Percentiles rank a stretch among this genome's conserved stretches.
These are phyloP conservation scores for Araneus ventricosus DNA, from an alignment of 1,140 invertebrate species.

Conservation along the genomic window DNA sequence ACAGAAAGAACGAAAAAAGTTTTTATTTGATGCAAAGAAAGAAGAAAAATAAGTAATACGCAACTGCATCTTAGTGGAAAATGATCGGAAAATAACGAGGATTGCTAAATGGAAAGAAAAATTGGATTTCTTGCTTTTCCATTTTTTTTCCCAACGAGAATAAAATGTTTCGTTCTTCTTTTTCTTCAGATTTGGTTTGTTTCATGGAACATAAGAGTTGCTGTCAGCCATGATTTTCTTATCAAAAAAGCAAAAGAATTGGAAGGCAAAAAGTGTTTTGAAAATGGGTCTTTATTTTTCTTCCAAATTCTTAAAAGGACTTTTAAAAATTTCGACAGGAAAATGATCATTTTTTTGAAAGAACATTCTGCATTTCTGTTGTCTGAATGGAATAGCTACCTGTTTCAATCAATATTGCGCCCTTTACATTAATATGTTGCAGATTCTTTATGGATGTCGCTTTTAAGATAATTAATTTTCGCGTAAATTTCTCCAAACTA, in stretches of 20 bases:
- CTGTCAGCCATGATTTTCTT: not conserved
- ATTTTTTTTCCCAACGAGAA: not conserved
- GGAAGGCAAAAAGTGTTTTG: not conserved
- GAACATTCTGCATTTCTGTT: too few species aligned
- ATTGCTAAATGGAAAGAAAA: conserved; percentile 4
- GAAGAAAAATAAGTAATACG: not conserved
- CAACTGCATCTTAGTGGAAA: not conserved
- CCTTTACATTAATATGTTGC: too few species aligned
- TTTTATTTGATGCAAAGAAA: not conserved
- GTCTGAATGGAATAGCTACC: too few species aligned
- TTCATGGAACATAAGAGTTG: not conserved
- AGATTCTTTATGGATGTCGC: too few species aligned
- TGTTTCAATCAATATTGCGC: too few species aligned
- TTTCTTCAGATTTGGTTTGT: too few species aligned
- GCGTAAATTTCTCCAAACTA: too few species aligned
- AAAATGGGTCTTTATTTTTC: not conserved
- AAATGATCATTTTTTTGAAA: too few species aligned
- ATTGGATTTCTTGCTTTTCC: not conserved
- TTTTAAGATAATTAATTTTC: too few species aligned
- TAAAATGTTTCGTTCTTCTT: not conserved
- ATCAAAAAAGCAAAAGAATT: too few species aligned
- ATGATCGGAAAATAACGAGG: conserved; percentile 35
- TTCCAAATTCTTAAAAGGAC: not conserved
- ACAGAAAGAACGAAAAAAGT: not conserved
- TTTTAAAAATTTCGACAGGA: not conserved